phyloP scores from a whole-genome alignment of 2,113 vertebrate species.

The Syngnathoides biaculeatus region DNA sequence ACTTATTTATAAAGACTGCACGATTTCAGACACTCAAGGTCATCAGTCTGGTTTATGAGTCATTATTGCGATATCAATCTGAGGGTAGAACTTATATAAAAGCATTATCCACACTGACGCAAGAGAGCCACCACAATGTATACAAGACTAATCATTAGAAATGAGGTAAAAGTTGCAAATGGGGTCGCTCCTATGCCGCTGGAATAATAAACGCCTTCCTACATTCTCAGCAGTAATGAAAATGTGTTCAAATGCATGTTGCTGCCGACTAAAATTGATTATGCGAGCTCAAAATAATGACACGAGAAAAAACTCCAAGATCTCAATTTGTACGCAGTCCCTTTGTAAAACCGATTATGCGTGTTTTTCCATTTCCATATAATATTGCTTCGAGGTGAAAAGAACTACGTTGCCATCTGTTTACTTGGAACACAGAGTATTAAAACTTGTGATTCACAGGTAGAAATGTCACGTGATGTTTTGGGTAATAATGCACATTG shows the following conservation, averaged over 20 bases:
- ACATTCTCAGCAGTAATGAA: constrained; percentile 32
- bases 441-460: constrained; percentile 31
- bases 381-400: not conserved
- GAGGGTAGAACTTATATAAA: constrained; percentile 4
- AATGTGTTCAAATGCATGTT: constrained; percentile 30
- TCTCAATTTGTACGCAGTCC: constrained; percentile 15
- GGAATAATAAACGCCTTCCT: not conserved
- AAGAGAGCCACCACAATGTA: not conserved
- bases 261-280: not conserved
- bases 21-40: not conserved
- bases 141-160: constrained; percentile 11
- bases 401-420: constrained; percentile 20
- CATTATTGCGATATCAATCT: constrained; percentile 15
- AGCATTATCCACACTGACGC: not conserved
- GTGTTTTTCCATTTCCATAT: constrained; percentile 18
- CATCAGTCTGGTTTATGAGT: constrained; percentile 7
- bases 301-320: not conserved
- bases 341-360: not conserved
- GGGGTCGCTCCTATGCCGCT: not conserved
- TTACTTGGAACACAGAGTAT: constrained; percentile 25
- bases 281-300: not conserved
- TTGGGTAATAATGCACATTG: not conserved
- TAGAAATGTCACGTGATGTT: constrained; percentile 3
- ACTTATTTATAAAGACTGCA: not conserved
- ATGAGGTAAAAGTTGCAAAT: constrained; percentile 18